A percentile compares a stretch with the other conserved stretches of the same genome.
These are phyloP conservation scores for Morus bassanus DNA, from an alignment of 2,797 vertebrate genomes.

Conservation along the genomic window DNA sequence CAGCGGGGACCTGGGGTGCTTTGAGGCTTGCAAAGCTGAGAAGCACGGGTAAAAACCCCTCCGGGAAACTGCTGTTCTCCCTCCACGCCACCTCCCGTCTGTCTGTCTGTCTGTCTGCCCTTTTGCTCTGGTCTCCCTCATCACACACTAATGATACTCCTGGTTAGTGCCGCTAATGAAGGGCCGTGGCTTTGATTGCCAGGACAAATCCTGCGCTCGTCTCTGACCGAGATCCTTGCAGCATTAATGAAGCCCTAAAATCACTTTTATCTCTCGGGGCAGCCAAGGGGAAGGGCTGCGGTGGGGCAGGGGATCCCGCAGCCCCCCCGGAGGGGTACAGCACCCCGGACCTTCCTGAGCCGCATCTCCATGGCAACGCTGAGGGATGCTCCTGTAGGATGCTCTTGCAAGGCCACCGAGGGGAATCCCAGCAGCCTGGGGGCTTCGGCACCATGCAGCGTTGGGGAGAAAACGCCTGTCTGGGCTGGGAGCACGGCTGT, in stretches of 20 bases:
- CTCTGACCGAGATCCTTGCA: background rate
- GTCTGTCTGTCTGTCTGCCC: background rate
- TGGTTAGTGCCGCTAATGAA: background rate
- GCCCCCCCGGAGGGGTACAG: background rate
- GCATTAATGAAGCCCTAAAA: background rate
- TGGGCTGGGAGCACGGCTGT: background rate
- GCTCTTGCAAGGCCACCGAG: background rate
- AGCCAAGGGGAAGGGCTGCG: background rate
- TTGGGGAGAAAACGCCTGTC: background rate
- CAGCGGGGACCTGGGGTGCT: background rate
- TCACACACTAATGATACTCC: background rate
- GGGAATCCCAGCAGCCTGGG: slow-evolving; percentile 7
- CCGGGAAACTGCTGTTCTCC: background rate
- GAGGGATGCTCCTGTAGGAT: background rate
- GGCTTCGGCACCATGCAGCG: background rate
- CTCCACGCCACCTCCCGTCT: background rate
- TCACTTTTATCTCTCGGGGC: background rate
- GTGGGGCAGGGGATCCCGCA: background rate
- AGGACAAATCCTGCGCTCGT: background rate
- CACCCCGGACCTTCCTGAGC: background rate
- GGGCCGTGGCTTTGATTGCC: background rate
- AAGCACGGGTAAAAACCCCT: background rate
- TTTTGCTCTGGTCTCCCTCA: background rate
- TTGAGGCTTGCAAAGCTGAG: background rate
- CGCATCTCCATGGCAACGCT: slow-evolving; percentile 43